These are phyloP conservation scores for Drosophila lacertosa DNA, from an alignment of 1,140 invertebrate species.

Conservation along the genomic window DNA sequence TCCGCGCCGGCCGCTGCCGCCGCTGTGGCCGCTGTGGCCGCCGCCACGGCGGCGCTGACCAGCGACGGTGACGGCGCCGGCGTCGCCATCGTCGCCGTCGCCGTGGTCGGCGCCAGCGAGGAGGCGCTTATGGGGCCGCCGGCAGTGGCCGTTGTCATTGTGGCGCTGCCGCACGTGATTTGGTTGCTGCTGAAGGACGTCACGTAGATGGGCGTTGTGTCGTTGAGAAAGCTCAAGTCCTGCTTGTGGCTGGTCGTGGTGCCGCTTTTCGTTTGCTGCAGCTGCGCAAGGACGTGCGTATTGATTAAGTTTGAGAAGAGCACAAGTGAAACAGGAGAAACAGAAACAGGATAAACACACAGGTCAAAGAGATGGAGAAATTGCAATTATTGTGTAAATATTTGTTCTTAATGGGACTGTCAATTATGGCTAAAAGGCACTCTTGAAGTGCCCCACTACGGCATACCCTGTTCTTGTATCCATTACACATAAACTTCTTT, in stretches of 20 bases:
- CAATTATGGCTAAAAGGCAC: too few relatives aligned
- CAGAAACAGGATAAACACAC: not conserved
- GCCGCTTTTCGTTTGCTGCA: constrained; percentile 84
- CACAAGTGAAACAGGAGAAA: not conserved
- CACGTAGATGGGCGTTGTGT: constrained; percentile 89
- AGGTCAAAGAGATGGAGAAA: too few relatives aligned
- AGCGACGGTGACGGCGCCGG: constrained; percentile 41
- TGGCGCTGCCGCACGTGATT: constrained; percentile 85
- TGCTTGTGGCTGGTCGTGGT: constrained; percentile 85
- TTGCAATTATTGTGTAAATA: too few relatives aligned
- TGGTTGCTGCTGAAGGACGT: constrained; percentile 89
- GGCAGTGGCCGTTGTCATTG: constrained; percentile 85
- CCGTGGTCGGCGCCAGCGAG: constrained; percentile 65
- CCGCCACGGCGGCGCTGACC: constrained; percentile 62
- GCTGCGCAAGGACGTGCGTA: constrained; percentile 24
- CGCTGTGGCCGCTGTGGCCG: constrained; percentile 57
- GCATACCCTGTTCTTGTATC: too few relatives aligned
- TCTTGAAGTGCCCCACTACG: too few relatives aligned
- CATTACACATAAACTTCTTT: too few relatives aligned
- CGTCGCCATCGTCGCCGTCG: constrained; percentile 46
- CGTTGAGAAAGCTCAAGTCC: constrained; percentile 85
- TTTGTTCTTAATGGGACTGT: too few relatives aligned
- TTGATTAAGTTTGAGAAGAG: too few relatives aligned
- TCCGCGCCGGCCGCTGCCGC: constrained; percentile 61
- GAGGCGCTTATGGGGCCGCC: constrained; percentile 74